Evolutionary conservation across 1,140 invertebrate species (phyloP), one percentile per base, ranked within the genome.

Genomic region (Lineus longissimus): DNA sequence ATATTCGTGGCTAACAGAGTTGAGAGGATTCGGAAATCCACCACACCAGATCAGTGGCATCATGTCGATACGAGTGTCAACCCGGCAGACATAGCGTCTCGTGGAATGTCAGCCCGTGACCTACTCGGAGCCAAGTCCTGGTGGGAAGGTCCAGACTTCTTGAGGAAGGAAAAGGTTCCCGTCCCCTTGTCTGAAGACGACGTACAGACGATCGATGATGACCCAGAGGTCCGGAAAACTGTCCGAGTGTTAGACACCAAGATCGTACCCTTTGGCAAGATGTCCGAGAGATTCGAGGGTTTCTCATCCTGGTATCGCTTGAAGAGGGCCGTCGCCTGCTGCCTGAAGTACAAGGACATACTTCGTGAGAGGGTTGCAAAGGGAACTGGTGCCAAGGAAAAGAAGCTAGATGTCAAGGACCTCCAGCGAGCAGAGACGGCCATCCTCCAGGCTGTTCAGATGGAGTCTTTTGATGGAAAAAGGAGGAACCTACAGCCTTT

Each of bases 1-100:
- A 47, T 54, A 6, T 61, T 36, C 56, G 65, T 67, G 13, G 4
- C 19, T 22, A 67, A 67, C 23, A 11, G 62, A n/a, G 56, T 67
- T 9, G 17, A 63, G 33, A 6, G 25, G 2, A 60, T 67, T n/a
- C 33, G 23, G 31, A 0, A 29, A 15, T 19, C 7, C 1, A 36
- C 64, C 30, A 60, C 7, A 36, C 47, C 65, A 15, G 0, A 27
- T 7, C 56, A 61, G 15, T 63, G 43, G 62, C 15, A 36, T 1
- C 56, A 67, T 30, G 30, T 67, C 1, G 0, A 19, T 17, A 60
- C 47, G 11, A n/a, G 43, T 22, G 15, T 23, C 1, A 67, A 66
- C 47, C 61, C 63, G 19, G 66, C 62, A 47, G 62, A 67, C 51
- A 27, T 56, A 1, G 66, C 41, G 9, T 59, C 58, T 1, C 19